A percentile compares a stretch with the other conserved stretches of the same genome.
Evolutionary conservation across 2,113 vertebrate species (phyloP).

Genomic region (Merops nubicus): DNA sequence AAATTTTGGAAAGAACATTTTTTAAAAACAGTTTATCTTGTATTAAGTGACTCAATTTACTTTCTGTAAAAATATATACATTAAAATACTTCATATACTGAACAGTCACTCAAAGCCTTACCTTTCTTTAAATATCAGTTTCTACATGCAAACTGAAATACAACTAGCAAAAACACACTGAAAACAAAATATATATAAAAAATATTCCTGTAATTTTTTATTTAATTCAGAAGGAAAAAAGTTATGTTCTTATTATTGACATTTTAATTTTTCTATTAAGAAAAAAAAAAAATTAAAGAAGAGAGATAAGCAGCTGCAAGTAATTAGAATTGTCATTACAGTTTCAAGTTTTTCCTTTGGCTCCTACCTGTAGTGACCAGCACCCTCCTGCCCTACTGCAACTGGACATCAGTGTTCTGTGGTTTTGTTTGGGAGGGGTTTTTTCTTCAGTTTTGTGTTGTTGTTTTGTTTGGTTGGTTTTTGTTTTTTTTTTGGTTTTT

Average conservation of each 20-base stretch:
- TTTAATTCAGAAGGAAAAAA: background rate
- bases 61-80: background rate
- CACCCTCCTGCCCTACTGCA: background rate
- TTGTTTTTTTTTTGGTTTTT: background rate
- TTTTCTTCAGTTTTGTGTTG: no score
- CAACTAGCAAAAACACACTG: background rate
- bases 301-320: no score
- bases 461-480: no score
- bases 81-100: background rate
- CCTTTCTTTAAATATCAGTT: background rate
- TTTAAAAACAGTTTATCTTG: background rate
- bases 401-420: background rate
- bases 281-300: background rate
- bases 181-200: background rate
- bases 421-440: no score
- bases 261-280: background rate
- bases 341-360: background rate
- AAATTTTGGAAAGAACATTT: background rate
- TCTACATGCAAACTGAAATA: background rate
- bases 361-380: background rate
- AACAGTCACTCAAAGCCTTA: background rate
- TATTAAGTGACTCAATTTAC: background rate
- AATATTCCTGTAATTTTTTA: background rate
- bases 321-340: no score
- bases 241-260: background rate